A percentile compares a stretch with the other conserved stretches of the same genome.
These are phyloP conservation scores for Myiozetetes cayanensis DNA, from an alignment of 2,113 vertebrate species.

Conservation along the genomic window DNA sequence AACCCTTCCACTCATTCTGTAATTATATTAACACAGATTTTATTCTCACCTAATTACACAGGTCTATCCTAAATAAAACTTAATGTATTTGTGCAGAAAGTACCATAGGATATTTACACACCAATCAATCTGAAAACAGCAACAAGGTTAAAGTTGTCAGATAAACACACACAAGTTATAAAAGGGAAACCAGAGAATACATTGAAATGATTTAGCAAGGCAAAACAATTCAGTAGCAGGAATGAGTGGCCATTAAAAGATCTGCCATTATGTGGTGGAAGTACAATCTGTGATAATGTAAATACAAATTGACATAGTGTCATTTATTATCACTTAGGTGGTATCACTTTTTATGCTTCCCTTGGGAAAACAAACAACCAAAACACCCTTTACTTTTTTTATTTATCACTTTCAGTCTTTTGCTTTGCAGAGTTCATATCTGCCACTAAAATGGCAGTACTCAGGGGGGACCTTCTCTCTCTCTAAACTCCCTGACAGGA, in stretches of 20 bases:
- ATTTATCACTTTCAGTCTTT: not conserved
- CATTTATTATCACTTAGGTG: not conserved
- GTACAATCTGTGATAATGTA: not conserved
- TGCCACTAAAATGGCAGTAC: not conserved
- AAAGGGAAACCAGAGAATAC: not conserved
- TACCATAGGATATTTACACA: not conserved
- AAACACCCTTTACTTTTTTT: not conserved
- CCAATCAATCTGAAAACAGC: not conserved
- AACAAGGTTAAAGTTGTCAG: not conserved
- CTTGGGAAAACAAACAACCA: not conserved
- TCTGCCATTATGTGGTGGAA: not conserved
- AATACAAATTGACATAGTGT: not conserved
- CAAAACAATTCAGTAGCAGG: not conserved
- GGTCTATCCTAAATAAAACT: constrained; percentile 36
- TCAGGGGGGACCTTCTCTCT: not conserved
- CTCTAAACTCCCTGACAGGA: not conserved
- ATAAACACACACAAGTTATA: not conserved
- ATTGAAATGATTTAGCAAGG: not conserved
- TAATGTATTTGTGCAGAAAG: not conserved
- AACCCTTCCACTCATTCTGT: constrained; percentile 42
- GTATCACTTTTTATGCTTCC: not conserved
- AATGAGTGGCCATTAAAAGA: not conserved
- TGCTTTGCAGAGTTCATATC: not conserved
- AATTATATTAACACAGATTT: constrained; percentile 73
- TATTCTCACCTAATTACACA: constrained; percentile 40